These are phyloP conservation scores for Anaspis maculata DNA, from an alignment of 2,888 invertebrate genomes.

Conservation along the genomic window DNA sequence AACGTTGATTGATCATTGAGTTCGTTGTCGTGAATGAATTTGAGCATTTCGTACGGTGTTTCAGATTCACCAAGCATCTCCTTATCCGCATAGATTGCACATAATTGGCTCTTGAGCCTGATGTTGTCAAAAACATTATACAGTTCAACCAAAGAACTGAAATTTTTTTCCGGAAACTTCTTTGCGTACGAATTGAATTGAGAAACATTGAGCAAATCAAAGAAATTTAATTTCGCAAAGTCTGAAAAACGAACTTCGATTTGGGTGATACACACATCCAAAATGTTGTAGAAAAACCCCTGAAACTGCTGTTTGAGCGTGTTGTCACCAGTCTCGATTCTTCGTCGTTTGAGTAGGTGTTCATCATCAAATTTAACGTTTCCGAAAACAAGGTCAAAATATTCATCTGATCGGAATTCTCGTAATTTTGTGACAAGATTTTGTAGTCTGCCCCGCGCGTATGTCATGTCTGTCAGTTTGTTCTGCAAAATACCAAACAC, in stretches of 20 bases:
- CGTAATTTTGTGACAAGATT: too few species aligned
- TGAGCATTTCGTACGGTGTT: constrained; percentile 4
- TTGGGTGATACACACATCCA: constrained; percentile 2
- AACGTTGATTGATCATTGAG: constrained; percentile 3
- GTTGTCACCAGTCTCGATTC: too few species aligned
- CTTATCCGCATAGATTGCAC: not conserved
- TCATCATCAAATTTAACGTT: too few species aligned
- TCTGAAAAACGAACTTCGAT: constrained; percentile 4
- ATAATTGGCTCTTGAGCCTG: not conserved
- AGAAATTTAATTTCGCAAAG: constrained; percentile 2
- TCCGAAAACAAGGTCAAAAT: too few species aligned
- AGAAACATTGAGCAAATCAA: constrained; percentile 2
- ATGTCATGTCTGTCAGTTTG: constrained; percentile 1
- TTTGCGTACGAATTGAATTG: not conserved
- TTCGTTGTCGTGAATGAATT: constrained; percentile 8
- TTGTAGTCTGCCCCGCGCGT: too few species aligned
- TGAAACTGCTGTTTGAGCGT: not conserved
- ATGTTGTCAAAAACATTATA: not conserved
- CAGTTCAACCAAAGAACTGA: not conserved
- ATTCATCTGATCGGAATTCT: too few species aligned
- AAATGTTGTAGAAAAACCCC: constrained; percentile 2
- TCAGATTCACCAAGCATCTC: constrained; percentile 4
- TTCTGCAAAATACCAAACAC: constrained; percentile 2
- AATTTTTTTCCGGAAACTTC: not conserved
- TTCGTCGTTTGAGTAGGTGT: too few species aligned